phyloP scores from a whole-genome alignment of 2,797 vertebrate species.

The Falco naumanni region DNA sequence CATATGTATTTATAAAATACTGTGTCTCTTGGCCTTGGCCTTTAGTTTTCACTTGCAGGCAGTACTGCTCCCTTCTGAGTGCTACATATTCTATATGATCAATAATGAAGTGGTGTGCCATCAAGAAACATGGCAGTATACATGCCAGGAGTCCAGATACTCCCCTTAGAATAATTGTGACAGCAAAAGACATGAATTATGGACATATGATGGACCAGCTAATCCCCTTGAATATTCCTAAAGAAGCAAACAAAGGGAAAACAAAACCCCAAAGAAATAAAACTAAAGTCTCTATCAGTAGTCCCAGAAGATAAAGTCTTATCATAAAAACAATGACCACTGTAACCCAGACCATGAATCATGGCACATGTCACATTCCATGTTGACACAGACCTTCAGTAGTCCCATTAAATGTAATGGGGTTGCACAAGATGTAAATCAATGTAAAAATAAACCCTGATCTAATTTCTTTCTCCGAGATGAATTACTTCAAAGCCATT shows the following conservation, averaged over 20 bases:
- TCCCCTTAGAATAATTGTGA: neutral
- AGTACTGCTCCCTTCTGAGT: neutral
- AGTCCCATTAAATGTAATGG: conserved; percentile 47
- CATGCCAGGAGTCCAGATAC: neutral
- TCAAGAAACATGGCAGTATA: neutral
- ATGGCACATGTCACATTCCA: conserved; percentile 11
- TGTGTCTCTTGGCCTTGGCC: neutral
- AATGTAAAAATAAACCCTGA: conserved; percentile 35
- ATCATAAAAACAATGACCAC: neutral
- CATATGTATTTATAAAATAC: neutral
- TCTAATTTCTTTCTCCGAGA: conserved; percentile 38
- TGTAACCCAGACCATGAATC: conserved; percentile 30
- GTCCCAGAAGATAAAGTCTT: neutral
- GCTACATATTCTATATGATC: neutral
- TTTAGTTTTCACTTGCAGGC: neutral
- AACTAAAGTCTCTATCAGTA: neutral
- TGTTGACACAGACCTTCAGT: conserved; percentile 47
- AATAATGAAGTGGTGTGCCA: neutral
- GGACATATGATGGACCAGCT: neutral
- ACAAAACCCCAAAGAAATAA: neutral
- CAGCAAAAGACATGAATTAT: neutral
- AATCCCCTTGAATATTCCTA: neutral
- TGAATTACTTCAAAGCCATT: neutral
- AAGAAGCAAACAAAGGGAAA: neutral
- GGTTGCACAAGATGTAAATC: conserved; percentile 61